phyloP scores from a whole-genome alignment of 2,888 invertebrate species.

The Noctua janthina region DNA sequence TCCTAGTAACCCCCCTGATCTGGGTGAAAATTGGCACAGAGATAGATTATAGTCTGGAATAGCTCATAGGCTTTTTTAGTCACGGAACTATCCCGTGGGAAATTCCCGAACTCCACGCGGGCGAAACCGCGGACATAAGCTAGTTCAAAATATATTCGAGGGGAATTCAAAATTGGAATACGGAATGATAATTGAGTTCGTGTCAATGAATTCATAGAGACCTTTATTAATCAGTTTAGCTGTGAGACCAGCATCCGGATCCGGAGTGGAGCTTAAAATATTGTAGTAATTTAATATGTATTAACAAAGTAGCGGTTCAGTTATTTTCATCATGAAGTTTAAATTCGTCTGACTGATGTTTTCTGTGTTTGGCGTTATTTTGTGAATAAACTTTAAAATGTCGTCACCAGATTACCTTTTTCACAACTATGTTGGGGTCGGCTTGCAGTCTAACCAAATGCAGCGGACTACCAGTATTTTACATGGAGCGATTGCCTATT shows the following conservation, averaged over 20 bases:
- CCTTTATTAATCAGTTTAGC: conserved; percentile 64
- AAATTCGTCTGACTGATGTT: not conserved
- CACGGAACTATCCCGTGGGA: not conserved
- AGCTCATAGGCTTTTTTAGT: not conserved
- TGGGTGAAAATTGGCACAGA: not conserved
- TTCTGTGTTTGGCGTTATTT: not conserved
- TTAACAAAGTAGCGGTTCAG: not conserved
- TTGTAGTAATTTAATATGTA: conserved; percentile 11
- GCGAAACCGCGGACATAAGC: not conserved
- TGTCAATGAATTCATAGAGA: conserved; percentile 64
- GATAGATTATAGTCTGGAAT: not conserved
- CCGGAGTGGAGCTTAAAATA: conserved; percentile 5
- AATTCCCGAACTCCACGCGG: not conserved
- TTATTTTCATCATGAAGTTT: not conserved
- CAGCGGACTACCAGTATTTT: not conserved
- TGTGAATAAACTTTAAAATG: not conserved
- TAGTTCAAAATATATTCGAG: conserved; percentile 16
- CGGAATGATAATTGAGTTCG: conserved; percentile 67
- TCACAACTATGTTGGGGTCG: not conserved
- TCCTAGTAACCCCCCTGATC: not conserved
- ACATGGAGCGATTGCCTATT: not conserved
- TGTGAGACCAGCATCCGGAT: conserved; percentile 23
- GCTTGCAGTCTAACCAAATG: not conserved
- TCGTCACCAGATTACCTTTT: not conserved
- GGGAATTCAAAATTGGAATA: conserved; percentile 36